Conservation (phyloP, 1,140 invertebrate genomes). For the Tetraneura akinire region DNA sequence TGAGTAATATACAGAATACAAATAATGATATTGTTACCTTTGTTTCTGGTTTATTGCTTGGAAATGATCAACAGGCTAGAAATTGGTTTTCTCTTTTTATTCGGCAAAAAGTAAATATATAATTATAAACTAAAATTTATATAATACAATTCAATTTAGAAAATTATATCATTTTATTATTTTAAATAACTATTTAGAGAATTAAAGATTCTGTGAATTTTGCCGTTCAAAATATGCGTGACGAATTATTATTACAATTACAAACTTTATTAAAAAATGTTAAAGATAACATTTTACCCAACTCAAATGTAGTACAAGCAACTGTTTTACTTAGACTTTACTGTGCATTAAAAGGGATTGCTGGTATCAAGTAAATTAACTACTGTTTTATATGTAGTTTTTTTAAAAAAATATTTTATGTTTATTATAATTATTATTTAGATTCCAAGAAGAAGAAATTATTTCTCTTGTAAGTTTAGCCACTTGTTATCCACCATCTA, state of each 20-base stretch:
- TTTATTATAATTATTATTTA: conserved; percentile 54
- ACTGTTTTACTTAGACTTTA: conserved; percentile 82
- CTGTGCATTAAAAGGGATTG: conserved; percentile 89
- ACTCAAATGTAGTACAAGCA: conserved; percentile 75
- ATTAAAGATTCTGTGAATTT: conserved; percentile 72
- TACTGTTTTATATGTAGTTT: neutral
- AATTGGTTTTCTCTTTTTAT: conserved; percentile 92
- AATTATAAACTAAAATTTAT: too few species aligned
- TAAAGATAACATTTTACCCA: conserved; percentile 64
- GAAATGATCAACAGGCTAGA: conserved; percentile 84
- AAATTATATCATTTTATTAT: neutral
- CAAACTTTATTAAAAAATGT: conserved; percentile 62
- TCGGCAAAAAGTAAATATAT: conserved; percentile 73
- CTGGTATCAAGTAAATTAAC: conserved; percentile 75
- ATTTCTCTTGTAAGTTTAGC: conserved; percentile 79
- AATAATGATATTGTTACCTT: conserved; percentile 73
- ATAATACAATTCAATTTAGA: neutral
- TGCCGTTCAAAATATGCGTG: conserved; percentile 73
- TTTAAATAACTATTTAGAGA: conserved; percentile 59
- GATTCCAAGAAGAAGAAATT: conserved; percentile 92
- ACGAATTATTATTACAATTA: conserved; percentile 74
- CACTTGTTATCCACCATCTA: conserved; percentile 86
- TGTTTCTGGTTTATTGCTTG: conserved; percentile 85
- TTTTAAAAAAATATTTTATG: too few species aligned
- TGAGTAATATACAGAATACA: conserved; percentile 6